phyloP scores from a whole-genome alignment of 2,797 vertebrate genomes.

The Chelmon rostratus region DNA sequence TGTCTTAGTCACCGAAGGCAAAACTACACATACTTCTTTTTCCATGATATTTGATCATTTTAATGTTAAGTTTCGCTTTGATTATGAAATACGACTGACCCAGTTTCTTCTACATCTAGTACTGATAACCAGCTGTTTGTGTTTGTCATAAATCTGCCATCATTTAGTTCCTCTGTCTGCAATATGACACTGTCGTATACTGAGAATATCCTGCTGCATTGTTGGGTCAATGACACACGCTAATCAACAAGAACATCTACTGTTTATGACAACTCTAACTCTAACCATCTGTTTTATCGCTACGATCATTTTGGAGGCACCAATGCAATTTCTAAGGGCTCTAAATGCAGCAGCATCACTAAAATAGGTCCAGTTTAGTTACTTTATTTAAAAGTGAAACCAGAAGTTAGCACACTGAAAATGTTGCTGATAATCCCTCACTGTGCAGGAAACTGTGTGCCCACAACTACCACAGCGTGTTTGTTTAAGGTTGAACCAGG shows the following conservation, averaged over 20 bases:
- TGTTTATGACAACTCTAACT: neutral
- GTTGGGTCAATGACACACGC: neutral
- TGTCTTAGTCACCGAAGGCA: conserved; percentile 7
- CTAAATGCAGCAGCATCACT: neutral
- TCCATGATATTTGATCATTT: neutral
- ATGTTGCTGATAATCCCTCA: neutral
- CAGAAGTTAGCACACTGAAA: neutral
- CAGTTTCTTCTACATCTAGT: neutral
- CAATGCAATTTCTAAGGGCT: neutral
- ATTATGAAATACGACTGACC: neutral
- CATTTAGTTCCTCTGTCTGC: neutral
- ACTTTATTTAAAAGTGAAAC: neutral
- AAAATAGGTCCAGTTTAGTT: neutral
- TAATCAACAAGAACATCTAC: neutral
- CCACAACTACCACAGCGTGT: neutral
- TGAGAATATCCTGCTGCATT: conserved; percentile 37
- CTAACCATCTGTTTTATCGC: rapidly evolving
- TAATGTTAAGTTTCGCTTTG: neutral
- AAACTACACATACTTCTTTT: neutral
- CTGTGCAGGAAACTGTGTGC: neutral
- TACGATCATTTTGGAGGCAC: neutral
- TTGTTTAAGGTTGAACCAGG: neutral
- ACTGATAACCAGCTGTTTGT: conserved; percentile 32
- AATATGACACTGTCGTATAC: neutral
- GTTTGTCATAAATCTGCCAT: conserved; percentile 38